Conservation (phyloP, 2,797 vertebrate species). For the Rachycentron canadum region DNA sequence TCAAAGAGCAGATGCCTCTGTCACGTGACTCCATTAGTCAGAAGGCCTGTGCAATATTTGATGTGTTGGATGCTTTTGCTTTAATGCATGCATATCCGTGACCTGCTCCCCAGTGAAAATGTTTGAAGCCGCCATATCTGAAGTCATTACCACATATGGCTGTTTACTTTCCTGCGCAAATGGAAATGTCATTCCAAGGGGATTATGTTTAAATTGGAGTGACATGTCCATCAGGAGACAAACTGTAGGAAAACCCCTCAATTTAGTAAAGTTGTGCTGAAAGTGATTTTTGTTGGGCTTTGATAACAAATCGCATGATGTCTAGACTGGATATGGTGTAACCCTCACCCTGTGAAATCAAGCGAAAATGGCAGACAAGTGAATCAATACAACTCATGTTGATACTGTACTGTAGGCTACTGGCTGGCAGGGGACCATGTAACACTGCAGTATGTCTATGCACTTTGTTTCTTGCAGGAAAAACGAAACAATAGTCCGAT, state of each 20-base stretch:
- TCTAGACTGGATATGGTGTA: not conserved
- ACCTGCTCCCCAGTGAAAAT: not conserved
- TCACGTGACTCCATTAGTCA: not conserved
- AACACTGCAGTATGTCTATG: too few relatives aligned
- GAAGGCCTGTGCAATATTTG: not conserved
- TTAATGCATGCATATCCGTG: conserved; percentile 12
- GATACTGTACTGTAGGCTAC: too few relatives aligned
- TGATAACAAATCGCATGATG: not conserved
- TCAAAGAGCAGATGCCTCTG: not conserved
- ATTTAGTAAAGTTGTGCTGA: not conserved
- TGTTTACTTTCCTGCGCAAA: conserved; percentile 43
- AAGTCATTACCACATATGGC: conserved; percentile 41
- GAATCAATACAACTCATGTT: too few relatives aligned
- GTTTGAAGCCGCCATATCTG: conserved; percentile 8
- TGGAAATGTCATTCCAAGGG: conserved; percentile 30
- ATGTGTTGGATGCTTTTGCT: not conserved
- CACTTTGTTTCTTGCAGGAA: too few relatives aligned
- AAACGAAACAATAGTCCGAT: too few relatives aligned
- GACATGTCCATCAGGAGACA: conserved; percentile 12
- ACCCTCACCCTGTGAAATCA: too few relatives aligned
- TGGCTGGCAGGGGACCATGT: too few relatives aligned
- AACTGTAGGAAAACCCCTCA: conserved; percentile 14
- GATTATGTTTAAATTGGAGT: conserved; percentile 30
- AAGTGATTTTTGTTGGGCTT: not conserved
- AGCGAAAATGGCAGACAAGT: too few relatives aligned